Evolutionary conservation across 2,888 invertebrate genomes (phyloP).

Genomic region (Eucera pruinosa): DNA sequence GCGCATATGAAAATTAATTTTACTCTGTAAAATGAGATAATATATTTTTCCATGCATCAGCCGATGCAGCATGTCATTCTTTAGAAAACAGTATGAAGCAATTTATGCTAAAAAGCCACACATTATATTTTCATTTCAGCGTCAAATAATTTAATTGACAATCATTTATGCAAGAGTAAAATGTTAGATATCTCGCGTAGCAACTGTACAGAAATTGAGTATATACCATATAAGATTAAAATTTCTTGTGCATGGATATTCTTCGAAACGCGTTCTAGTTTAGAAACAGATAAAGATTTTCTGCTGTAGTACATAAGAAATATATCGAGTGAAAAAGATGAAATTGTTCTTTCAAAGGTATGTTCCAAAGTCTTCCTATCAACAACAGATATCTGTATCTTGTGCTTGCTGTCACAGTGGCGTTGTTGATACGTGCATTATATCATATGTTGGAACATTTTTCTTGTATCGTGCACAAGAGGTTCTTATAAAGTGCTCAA

Average conservation of each 20-base stretch:
- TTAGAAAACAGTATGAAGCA: no score
- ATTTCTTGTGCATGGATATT: not conserved
- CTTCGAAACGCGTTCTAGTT: not conserved
- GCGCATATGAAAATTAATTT: no score
- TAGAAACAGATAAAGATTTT: not conserved
- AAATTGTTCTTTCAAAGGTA: slow-evolving; percentile 5
- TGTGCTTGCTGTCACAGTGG: slow-evolving; percentile 44
- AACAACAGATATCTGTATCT: slow-evolving; percentile 68
- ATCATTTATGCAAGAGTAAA: no score
- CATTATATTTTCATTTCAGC: no score
- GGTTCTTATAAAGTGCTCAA: slow-evolving; percentile 1
- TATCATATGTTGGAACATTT: slow-evolving; percentile 36
- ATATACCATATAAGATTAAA: no score
- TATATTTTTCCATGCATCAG: no score
- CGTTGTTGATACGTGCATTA: slow-evolving; percentile 60
- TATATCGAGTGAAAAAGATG: slow-evolving; percentile 1
- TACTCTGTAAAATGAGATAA: no score
- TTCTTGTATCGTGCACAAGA: slow-evolving; percentile 16
- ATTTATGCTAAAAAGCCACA: no score
- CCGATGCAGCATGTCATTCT: no score
- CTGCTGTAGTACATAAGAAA: not conserved
- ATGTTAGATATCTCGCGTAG: no score
- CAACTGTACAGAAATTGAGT: no score
- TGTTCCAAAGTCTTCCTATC: slow-evolving; percentile 16
- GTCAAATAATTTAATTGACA: no score